Evolutionary conservation across 2,797 vertebrate species (phyloP).

Genomic region (Notamacropus eugenii): DNA sequence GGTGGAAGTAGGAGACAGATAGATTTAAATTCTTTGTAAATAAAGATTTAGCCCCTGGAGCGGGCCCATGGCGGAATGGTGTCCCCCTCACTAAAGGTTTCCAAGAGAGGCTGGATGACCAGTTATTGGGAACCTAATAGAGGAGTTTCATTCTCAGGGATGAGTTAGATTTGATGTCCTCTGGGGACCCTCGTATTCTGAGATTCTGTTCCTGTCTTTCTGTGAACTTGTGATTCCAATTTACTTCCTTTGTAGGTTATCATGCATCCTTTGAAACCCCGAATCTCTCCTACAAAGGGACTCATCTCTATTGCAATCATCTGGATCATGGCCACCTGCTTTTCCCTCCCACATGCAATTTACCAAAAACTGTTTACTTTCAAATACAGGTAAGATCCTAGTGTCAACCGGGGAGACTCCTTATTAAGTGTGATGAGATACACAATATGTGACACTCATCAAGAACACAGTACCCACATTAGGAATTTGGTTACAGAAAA

Average conservation of each 20-base stretch:
- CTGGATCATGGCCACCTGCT: constrained; percentile 95
- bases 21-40: background rate
- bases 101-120: background rate
- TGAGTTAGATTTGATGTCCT: background rate
- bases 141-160: background rate
- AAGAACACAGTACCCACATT: background rate
- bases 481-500: background rate
- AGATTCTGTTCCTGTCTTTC: background rate
- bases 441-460: background rate
- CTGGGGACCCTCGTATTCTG: background rate
- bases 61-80: no score
- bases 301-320: constrained; percentile 89
- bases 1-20: background rate
- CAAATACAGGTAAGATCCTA: constrained; percentile 90
- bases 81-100: background rate
- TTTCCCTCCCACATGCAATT: constrained; percentile 96
- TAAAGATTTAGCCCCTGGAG: background rate
- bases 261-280: constrained; percentile 93
- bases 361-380: constrained; percentile 96
- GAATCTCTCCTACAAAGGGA: constrained; percentile 90
- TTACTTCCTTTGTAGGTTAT: constrained; percentile 88
- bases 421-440: background rate
- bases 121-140: background rate
- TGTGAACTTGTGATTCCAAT: background rate
- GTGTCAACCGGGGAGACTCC: background rate